Conservation (phyloP, 1,140 invertebrate genomes). For the Zaprionus ghesquierei region DNA sequence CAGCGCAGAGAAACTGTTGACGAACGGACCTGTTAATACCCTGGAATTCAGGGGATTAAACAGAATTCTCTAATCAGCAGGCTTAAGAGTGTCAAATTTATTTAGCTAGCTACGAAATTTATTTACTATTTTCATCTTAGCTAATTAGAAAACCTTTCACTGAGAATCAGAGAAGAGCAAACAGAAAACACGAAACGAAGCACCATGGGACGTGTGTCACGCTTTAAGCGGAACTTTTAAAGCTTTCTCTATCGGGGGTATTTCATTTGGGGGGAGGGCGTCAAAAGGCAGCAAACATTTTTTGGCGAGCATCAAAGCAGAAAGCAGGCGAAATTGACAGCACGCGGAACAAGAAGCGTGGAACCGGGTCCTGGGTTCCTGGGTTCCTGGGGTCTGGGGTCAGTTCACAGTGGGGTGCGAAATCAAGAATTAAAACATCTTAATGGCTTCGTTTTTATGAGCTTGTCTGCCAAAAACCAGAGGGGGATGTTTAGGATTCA, state of each 20-base stretch:
- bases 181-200: background rate
- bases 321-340: conserved; percentile 67
- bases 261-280: background rate
- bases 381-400: conserved; percentile 16
- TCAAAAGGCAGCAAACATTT: conserved; percentile 17
- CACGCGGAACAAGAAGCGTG: conserved; percentile 51
- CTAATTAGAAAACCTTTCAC: background rate
- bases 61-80: background rate
- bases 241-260: background rate
- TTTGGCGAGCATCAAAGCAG: conserved; percentile 38
- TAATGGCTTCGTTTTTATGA: conserved; percentile 76
- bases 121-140: background rate
- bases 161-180: background rate
- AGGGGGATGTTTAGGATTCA: background rate
- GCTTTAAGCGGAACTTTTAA: background rate
- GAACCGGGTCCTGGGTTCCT: conserved; percentile 20
- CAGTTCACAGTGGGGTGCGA: conserved; percentile 63
- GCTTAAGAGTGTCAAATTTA: background rate
- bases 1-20: background rate
- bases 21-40: conserved; percentile 10
- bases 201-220: background rate
- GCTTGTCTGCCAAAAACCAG: conserved; percentile 4
- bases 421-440: conserved; percentile 81
- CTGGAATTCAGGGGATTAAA: background rate
- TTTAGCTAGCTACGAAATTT: background rate